Evolutionary conservation across 2,113 vertebrate species (phyloP).

Genomic region (human): DNA sequence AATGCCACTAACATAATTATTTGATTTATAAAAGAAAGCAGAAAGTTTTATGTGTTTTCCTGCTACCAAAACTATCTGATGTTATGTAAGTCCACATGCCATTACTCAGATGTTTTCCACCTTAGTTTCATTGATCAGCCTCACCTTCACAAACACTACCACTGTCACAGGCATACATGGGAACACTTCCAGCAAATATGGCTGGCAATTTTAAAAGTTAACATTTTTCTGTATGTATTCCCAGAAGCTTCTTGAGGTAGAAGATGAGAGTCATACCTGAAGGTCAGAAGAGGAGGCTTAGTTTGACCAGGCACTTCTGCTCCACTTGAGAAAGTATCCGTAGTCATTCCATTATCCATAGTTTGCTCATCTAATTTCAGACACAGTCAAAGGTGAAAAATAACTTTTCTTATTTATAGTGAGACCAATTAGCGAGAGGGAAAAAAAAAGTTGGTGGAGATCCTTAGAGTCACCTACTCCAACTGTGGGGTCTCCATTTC

Average conservation of each 20-base stretch:
- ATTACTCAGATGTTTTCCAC: not conserved
- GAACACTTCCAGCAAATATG: not conserved
- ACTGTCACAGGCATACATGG: not conserved
- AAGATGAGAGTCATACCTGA: not conserved
- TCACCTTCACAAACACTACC: not conserved
- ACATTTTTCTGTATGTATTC: not conserved
- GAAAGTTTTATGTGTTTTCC: not conserved
- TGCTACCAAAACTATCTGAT: not conserved
- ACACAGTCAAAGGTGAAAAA: not conserved
- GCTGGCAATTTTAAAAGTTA: not conserved
- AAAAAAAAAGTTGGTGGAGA: not conserved
- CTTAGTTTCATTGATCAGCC: not conserved
- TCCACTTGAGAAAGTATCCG: not conserved
- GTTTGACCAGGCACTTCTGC: not conserved
- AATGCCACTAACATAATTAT: not conserved
- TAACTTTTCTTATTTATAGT: not conserved
- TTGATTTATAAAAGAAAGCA: slow-evolving; percentile 31
- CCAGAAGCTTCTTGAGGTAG: not conserved
- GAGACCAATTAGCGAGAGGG: not conserved
- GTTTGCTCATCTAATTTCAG: not conserved
- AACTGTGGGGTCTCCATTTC: not conserved
- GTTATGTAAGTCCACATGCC: not conserved
- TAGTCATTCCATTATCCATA: not conserved
- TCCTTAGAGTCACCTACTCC: not conserved
- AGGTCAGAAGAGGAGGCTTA: not conserved